phyloP scores from a whole-genome alignment of 2,113 vertebrate genomes.

The Psilopogon haemacephalus region DNA sequence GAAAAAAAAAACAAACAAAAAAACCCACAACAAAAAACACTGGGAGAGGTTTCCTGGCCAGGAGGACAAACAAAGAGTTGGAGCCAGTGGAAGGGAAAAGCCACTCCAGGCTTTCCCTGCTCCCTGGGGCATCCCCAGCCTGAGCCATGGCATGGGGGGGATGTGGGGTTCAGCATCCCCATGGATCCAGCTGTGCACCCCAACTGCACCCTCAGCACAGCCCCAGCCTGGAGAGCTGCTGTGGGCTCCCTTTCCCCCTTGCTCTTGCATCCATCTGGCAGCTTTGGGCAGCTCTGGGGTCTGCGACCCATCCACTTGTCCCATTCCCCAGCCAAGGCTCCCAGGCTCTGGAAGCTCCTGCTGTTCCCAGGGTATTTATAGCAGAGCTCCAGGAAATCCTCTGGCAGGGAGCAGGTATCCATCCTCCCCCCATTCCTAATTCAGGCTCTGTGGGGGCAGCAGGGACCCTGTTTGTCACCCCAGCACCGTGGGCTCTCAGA shows the following conservation, averaged over 20 bases:
- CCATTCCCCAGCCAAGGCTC: neutral
- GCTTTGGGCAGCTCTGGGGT: neutral
- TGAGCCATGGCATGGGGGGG: accelerated
- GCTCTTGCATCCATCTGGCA: neutral
- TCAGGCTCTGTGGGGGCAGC: accelerated
- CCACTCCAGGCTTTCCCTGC: neutral
- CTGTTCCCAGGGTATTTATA: neutral
- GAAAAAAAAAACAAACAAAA: neutral
- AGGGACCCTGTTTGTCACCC: neutral
- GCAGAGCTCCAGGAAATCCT: neutral
- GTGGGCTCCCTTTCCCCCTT: neutral
- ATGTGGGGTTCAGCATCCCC: accelerated
- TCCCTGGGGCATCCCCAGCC: neutral
- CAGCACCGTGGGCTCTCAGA: neutral
- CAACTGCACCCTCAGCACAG: no score
- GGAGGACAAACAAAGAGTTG: neutral
- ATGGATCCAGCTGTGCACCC: accelerated
- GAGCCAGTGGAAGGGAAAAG: neutral
- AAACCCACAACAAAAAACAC: neutral
- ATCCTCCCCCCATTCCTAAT: neutral
- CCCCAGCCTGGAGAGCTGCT: neutral
- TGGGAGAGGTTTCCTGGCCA: neutral
- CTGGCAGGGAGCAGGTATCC: neutral
- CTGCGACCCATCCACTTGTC: neutral
- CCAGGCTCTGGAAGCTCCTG: neutral